phyloP scores from a whole-genome alignment of 1,140 invertebrate species.

The Sarcophaga peregrina region DNA sequence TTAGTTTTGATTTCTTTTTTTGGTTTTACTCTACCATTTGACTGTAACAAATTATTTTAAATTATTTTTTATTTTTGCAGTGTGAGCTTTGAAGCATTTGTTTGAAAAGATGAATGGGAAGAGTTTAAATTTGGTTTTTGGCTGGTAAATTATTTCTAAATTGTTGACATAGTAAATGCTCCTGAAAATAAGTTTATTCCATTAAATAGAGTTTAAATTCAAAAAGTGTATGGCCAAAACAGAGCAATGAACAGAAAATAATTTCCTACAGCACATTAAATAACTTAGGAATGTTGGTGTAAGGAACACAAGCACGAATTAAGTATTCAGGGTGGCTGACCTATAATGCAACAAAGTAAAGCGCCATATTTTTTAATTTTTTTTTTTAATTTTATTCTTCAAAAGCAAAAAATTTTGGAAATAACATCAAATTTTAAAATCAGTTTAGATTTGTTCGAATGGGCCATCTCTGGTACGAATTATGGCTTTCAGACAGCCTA shows the following conservation, averaged over 20 bases:
- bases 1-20: slow-evolving; percentile 8
- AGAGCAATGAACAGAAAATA: neutral
- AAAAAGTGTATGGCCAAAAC: neutral
- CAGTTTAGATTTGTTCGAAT: too few species aligned
- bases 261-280: too few species aligned
- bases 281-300: too few species aligned
- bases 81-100: neutral
- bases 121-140: neutral
- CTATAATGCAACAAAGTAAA: too few species aligned
- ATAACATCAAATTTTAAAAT: too few species aligned
- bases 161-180: slow-evolving; percentile 10
- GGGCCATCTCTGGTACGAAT: too few species aligned
- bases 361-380: too few species aligned
- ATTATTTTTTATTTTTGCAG: neutral
- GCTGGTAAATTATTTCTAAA: neutral
- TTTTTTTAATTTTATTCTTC: too few species aligned
- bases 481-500: too few species aligned
- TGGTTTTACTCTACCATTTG: neutral
- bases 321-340: too few species aligned
- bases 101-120: neutral
- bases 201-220: slow-evolving; percentile 53
- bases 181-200: neutral
- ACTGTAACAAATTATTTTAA: neutral
- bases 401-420: too few species aligned
- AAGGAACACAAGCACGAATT: too few species aligned